phyloP scores from a whole-genome alignment of 2,888 invertebrate genomes.

The Mechanitis mazaeus region DNA sequence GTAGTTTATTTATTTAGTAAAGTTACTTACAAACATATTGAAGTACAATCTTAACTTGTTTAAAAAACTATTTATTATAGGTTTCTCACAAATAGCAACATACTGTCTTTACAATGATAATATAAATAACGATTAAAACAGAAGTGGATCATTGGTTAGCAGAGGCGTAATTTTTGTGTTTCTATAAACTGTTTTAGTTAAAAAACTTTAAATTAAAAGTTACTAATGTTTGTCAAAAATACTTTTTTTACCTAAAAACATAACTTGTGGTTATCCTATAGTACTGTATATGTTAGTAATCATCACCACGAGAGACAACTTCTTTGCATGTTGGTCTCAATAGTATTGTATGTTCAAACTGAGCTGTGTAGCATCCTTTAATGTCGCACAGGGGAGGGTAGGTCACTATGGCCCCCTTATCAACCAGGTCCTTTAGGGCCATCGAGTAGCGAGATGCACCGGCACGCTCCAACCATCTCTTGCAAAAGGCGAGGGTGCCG shows the following conservation, averaged over 20 bases:
- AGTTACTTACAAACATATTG: slow-evolving; percentile 19
- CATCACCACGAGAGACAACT: slow-evolving; percentile 96
- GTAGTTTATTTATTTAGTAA: slow-evolving; percentile 23
- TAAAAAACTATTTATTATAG: slow-evolving; percentile 1
- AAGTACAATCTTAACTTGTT: slow-evolving; percentile 18
- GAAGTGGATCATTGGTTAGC: background rate
- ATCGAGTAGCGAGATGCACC: slow-evolving; percentile 98
- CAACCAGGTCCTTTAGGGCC: slow-evolving; percentile 98
- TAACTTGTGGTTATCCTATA: background rate
- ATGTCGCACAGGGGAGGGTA: slow-evolving; percentile 99
- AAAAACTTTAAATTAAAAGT: background rate
- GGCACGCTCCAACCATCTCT: slow-evolving; percentile 97
- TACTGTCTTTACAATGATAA: slow-evolving; percentile 5
- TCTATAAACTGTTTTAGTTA: background rate
- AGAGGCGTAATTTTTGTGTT: background rate
- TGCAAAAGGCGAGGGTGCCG: slow-evolving; percentile 98
- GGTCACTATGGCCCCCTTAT: slow-evolving; percentile 97
- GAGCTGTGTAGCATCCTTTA: slow-evolving; percentile 98
- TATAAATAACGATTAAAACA: background rate
- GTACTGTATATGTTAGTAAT: slow-evolving; percentile 81
- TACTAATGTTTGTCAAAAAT: slow-evolving; percentile 1
- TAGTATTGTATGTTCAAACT: slow-evolving; percentile 99
- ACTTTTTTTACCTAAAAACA: background rate
- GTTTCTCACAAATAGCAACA: background rate
- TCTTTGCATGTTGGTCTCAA: slow-evolving; percentile 99